Percentiles rank a stretch among this genome's conserved stretches.
phyloP scores from a whole-genome alignment of 30 jellyfish, hydroid and myxozoan species.

The Sanderia malayensis region DNA sequence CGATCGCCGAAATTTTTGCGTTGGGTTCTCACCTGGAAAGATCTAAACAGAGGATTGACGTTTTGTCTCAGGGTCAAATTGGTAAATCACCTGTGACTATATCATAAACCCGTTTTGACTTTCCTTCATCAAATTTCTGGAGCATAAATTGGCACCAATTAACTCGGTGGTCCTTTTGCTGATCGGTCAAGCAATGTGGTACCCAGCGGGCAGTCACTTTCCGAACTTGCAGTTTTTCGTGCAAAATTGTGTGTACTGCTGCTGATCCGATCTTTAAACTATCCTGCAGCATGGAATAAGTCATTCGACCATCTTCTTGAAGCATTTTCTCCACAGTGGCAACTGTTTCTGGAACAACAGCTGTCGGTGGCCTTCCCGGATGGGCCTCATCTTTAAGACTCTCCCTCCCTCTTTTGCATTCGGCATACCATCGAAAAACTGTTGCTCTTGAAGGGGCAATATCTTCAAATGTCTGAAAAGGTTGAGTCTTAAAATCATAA shows the following conservation, averaged over 20 bases:
- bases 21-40: constrained; percentile 29
- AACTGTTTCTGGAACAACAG: background rate
- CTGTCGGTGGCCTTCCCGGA: constrained; percentile 26
- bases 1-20: constrained; percentile 19
- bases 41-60: constrained; percentile 14
- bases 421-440: constrained; percentile 30
- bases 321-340: constrained; percentile 20
- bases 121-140: constrained; percentile 10
- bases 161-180: constrained; percentile 36
- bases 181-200: constrained; percentile 22
- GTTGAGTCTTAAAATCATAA: constrained; percentile 13
- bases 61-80: constrained; percentile 27
- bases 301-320: constrained; percentile 5
- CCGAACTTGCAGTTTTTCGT: constrained; percentile 29
- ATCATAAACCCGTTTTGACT: constrained; percentile 17
- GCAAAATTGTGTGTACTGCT: constrained; percentile 31
- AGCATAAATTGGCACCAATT: constrained; percentile 29
- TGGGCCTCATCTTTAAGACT: too few relatives aligned
- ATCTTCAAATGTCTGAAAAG: constrained; percentile 2
- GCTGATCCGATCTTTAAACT: constrained; percentile 30
- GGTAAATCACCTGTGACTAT: constrained; percentile 26
- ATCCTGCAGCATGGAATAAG: constrained; percentile 24
- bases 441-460: constrained; percentile 17
- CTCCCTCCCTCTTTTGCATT: constrained; percentile 16
- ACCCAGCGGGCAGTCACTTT: constrained; percentile 41